Conservation (phyloP, 2,113 vertebrate species). For the Aldabrachelys gigantea region DNA sequence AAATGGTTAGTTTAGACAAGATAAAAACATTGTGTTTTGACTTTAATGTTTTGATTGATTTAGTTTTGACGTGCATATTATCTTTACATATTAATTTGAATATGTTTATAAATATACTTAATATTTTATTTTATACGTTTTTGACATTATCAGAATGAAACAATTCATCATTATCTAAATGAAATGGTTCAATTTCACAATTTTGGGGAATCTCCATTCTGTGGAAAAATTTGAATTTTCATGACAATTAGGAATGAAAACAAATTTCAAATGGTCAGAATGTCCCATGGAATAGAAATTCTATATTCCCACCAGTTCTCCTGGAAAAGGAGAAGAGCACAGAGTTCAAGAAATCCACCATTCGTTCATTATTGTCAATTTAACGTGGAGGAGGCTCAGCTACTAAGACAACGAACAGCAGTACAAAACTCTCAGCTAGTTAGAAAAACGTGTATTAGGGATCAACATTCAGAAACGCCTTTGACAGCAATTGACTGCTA, state of each 20-base stretch:
- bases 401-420: background rate
- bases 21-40: background rate
- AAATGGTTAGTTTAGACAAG: background rate
- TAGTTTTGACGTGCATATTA: background rate
- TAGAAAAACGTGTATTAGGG: background rate
- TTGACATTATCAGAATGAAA: background rate
- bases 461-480: background rate
- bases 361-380: background rate
- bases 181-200: background rate
- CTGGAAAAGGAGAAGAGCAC: background rate
- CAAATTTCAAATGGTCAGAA: background rate
- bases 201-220: background rate
- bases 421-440: background rate
- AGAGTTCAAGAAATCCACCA: background rate
- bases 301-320: background rate
- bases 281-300: background rate
- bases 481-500: background rate
- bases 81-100: background rate
- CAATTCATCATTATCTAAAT: background rate
- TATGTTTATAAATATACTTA: background rate
- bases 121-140: background rate
- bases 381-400: background rate
- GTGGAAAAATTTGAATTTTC: background rate
- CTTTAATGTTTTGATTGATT: background rate
- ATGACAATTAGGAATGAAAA: background rate